Evolutionary conservation across 2,113 vertebrate species (phyloP).

Genomic region (Aspidoscelis tigris): DNA sequence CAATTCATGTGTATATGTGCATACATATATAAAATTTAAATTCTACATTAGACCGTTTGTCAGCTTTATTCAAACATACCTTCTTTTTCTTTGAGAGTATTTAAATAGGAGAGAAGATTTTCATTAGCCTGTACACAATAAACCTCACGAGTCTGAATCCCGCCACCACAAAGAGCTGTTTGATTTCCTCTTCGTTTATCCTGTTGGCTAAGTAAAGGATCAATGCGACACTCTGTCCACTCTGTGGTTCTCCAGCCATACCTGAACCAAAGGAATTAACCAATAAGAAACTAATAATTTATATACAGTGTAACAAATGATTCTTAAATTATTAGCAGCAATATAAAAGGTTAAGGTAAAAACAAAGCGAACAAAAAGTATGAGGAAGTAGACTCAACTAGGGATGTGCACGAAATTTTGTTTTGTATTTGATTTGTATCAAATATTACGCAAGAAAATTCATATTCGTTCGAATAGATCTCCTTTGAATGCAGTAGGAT

Average conservation of each 20-base stretch:
- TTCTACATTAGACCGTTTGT: neutral
- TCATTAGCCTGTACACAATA: conserved; percentile 91
- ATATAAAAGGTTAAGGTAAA: neutral
- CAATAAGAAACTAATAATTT: neutral
- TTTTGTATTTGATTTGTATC: no score
- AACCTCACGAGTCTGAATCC: conserved; percentile 88
- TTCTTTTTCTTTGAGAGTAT: conserved; percentile 83
- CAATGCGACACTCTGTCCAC: conserved; percentile 93
- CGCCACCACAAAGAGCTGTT: conserved; percentile 92
- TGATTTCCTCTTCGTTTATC: conserved; percentile 91
- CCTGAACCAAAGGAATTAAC: conserved; percentile 65
- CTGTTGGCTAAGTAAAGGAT: conserved; percentile 92
- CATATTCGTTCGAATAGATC: no score
- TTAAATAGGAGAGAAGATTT: conserved; percentile 83
- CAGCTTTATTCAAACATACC: conserved; percentile 75
- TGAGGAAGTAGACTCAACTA: no score
- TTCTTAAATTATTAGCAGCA: neutral
- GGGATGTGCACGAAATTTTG: no score
- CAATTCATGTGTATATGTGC: neutral
- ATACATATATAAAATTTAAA: no score
- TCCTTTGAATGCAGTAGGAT: no score
- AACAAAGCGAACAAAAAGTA: no score
- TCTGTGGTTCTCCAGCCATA: conserved; percentile 92
- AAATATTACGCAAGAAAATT: no score
- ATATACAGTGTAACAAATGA: neutral